Evolutionary conservation across 2,888 invertebrate species (phyloP).

Genomic region (Troilus luridus): DNA sequence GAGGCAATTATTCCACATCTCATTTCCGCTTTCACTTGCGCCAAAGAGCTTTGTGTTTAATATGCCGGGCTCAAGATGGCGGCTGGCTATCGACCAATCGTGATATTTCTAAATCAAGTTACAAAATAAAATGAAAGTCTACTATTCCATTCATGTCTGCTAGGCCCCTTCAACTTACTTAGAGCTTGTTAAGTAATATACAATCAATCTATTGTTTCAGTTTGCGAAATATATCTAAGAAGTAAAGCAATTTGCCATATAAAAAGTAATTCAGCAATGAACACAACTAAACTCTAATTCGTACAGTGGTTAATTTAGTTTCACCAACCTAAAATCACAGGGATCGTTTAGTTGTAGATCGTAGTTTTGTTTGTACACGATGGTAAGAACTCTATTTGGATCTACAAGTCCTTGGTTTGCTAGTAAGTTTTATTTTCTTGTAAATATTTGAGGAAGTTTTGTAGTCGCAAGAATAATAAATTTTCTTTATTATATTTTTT

Average conservation of each 20-base stretch:
- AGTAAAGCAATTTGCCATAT: neutral
- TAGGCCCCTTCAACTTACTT: neutral
- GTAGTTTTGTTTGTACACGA: too few species aligned
- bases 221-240: neutral
- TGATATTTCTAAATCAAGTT: neutral
- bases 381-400: too few species aligned
- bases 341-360: too few species aligned
- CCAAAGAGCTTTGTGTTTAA: neutral
- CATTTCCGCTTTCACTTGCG: constrained; percentile 20
- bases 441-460: too few species aligned
- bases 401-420: too few species aligned
- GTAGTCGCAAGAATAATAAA: too few species aligned
- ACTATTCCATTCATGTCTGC: neutral
- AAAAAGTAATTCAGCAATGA: neutral
- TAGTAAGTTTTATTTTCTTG: too few species aligned
- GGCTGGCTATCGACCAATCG: neutral
- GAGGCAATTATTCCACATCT: constrained; percentile 13
- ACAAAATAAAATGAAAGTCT: constrained; percentile 22
- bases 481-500: too few species aligned
- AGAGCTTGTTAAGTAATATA: neutral
- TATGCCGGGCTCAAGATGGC: neutral
- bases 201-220: neutral
- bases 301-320: too few species aligned
- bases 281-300: neutral
- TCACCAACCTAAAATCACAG: too few species aligned